Evolutionary conservation across 2,113 vertebrate species (phyloP).

Genomic region (Leucopsar rothschildi): DNA sequence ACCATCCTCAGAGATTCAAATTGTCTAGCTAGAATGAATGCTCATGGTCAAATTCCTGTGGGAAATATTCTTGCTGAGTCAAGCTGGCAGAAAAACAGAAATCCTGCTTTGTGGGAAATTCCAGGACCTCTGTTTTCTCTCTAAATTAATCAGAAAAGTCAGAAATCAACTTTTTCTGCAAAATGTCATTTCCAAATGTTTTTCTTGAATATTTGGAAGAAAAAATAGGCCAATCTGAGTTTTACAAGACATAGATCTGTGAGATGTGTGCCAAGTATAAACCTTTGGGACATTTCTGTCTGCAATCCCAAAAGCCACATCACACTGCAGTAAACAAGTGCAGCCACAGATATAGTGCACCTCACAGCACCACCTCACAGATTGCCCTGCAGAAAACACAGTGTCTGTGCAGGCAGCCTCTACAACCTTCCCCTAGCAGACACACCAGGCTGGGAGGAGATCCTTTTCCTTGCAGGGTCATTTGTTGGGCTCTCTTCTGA

Average conservation of each 20-base stretch:
- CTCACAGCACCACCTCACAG: not conserved
- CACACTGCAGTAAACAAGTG: not conserved
- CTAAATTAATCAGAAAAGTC: not conserved
- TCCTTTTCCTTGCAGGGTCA: not conserved
- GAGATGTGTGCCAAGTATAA: not conserved
- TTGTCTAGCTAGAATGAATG: not conserved
- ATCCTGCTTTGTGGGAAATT: slow-evolving; percentile 31
- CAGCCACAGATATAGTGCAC: not conserved
- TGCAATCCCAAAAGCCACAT: not conserved
- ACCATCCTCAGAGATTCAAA: not conserved
- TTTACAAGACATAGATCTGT: not conserved
- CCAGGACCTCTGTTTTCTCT: slow-evolving; percentile 32
- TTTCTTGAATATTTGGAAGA: slow-evolving; percentile 5
- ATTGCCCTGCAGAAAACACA: not conserved
- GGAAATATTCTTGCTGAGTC: slow-evolving; percentile 51
- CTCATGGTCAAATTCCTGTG: slow-evolving; percentile 41
- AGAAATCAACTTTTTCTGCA: not conserved
- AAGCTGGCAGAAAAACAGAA: slow-evolving; percentile 29
- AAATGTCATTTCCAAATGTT: not conserved
- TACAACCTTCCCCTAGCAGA: not conserved
- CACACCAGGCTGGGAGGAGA: not conserved
- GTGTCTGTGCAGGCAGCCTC: not conserved
- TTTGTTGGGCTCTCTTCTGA: not conserved
- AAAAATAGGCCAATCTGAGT: not conserved
- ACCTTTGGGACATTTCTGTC: not conserved